Evolutionary conservation across 2,113 vertebrate genomes (phyloP), one percentile per base, ranked within the genome.

Genomic region (Bombycilla garrulus): DNA sequence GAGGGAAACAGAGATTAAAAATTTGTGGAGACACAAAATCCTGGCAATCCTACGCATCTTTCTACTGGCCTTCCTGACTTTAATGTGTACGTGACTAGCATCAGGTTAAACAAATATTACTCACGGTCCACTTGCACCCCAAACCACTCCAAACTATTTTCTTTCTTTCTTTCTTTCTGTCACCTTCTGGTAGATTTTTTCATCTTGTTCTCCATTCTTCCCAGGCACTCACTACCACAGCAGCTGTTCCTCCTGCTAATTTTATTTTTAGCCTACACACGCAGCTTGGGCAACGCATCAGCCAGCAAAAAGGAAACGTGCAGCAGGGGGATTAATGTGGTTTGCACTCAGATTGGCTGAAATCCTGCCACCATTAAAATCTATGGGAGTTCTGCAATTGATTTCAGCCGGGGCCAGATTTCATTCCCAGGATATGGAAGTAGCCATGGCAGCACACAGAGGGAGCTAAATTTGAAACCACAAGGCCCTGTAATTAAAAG

Each of bases 121-220:
- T 51, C 2, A 11, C 8, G 12, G 2, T 10, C 40, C 64, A 22
- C 6, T 40, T 83, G 15, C 13, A 16, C 3, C 3, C 3, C 1
- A 2, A 72, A 29, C 1, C 1, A 40, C 25, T 31, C 17, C 51
- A 21, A 36, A 53, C 2, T 69, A 12, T n/a, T 65, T 88, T 11
- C 10, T 57, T 82, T 33, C 25, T 65, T 88, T 11, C 10, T 57
- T 82, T 33, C 25, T 42, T 72, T 50, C 38, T 67, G 17, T 42
- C 36, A 42, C 24, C 12, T 33, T 66, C 33, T 42, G 26, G 7
- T 19, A 90, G 58, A 5, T 28, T 56, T 81, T 58, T 21, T 2
- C 51, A 12, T 58, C 18, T 64, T 56, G 3, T n/a, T 92, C 47
- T 62, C 6, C 23, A 10, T 62, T 70, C 15, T 78, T 74, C 20